Percentiles rank a stretch among this genome's conserved stretches.
Conservation (phyloP, 2,113 vertebrate species). For the Micronycteris hirsuta region DNA sequence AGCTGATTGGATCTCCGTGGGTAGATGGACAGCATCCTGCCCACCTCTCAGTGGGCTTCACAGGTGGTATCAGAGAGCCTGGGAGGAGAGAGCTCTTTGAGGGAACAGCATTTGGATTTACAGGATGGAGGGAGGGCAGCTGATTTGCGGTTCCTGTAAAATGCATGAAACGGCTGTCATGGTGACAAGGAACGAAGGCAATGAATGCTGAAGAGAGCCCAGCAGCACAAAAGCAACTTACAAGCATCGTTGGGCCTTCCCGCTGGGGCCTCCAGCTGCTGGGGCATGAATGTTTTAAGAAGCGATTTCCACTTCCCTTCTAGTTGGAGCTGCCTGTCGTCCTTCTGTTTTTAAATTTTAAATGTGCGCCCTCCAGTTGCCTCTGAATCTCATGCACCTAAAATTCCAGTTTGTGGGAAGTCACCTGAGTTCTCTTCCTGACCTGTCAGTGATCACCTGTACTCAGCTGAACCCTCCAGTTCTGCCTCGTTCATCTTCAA, state of each 20-base stretch:
- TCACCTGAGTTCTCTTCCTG: too few species aligned
- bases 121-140: rapidly evolving
- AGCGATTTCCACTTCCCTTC: not conserved
- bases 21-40: not conserved
- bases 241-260: rapidly evolving
- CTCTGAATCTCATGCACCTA: not conserved
- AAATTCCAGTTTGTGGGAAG: not conserved
- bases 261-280: not conserved
- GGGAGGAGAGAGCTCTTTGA: not conserved
- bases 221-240: not conserved
- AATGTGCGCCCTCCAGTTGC: too few species aligned
- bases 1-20: rapidly evolving
- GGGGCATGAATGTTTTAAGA: not conserved
- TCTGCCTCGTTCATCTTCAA: not conserved
- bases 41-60: not conserved
- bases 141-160: not conserved
- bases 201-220: not conserved
- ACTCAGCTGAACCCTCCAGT: not conserved
- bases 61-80: not conserved
- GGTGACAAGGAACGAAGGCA: not conserved
- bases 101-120: not conserved
- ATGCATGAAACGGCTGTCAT: not conserved
- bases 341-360: not conserved
- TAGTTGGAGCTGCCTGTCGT: not conserved
- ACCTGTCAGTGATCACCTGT: too few species aligned